Base-by-base conservation (phyloP, 2,888 invertebrate genomes). In the Troglohyphantes excavatus region DNA sequence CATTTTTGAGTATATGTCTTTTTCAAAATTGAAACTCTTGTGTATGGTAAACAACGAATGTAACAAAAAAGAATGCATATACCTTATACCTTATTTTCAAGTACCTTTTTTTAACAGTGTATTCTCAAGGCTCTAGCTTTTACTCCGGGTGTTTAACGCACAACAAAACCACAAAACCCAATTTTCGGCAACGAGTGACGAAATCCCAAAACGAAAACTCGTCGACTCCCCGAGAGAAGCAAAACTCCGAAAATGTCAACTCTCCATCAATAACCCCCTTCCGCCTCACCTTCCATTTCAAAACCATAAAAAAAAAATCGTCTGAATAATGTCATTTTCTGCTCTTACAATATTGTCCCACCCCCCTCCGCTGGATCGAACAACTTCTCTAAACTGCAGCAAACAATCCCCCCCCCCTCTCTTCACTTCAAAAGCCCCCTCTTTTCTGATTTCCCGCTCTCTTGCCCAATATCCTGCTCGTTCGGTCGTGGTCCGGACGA, bases 381-480 rank as follows among this genome's bases (percentile, higher is more conserved):
- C 70, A 70, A 61, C 72, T 72, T 82, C 76, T 63, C 43, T 73
- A 72, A 72, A 63, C 73, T 65, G 11, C 19, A 19, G 33, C 73
- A 70, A 67, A 65, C 75, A 59, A 29, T 6, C 23, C 33, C 63
- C 17, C 73, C 61, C 59, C 43, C 17, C 73, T 53, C 59, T 26
- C 63, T 61, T 39, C 72, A 43, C 19, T 39, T 27, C 65, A 29
- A 46, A 73, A 53, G 26, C 59, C 26, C 46, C 29, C 72, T 63
- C 26, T 39, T 88, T 68, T 67, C 67, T 67, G 81, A 82, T 82
- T 88, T 88, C 72, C 81, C 88, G 81, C 81, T 82, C 75, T 67
- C 73, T 75, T 88, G 81, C 81, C 88, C 88, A 75, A 88, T 88
- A 88, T 75, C 59, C 73, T 81, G 82, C 61, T 75, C 88, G 75